Evolutionary conservation across 2,113 vertebrate species (phyloP), one percentile per base, ranked within the genome.

Genomic region (Syngnathus scovelli): DNA sequence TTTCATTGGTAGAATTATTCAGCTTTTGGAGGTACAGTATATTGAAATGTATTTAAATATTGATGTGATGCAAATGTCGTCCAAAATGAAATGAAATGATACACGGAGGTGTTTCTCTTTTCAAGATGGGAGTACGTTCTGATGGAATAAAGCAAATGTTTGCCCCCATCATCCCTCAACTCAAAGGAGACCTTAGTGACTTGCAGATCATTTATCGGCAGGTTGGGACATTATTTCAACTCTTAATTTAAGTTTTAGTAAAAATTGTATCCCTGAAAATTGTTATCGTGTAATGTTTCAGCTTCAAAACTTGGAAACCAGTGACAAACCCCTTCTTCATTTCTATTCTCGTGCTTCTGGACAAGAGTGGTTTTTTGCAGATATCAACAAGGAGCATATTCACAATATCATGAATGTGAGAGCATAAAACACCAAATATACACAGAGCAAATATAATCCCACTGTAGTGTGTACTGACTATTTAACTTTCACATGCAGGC

Each of bases 1-100:
- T 69, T 85, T 88, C 60, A 86, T 92, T 44, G 93, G 93, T 1
- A 89, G 86, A 27, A 85, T 90, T 66, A 66, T 91, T 39, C 90
- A 93, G 74, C 70, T 93, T 1, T 2, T 90, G 59, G 94, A 95
- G 92, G 94, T 96, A 92, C 19, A 21, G 16, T 18, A 5, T 48
- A 6, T 13, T 16, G 2, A 4, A 18, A 55, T 55, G 21, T 1
- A 21, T 4, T n/a, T 0, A 61, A 8, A 49, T 8, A 15, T 55
- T 23, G 0, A 38, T 6, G 27, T 71, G 1, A 37, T 48, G 7
- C n/a, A 27, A 15, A 48, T 33, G 27, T 52, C 1, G 36, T 41
- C 37, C 6, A n/a, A 4, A 5, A 27, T 59, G 12, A 39, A 58
- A 41, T 11, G 2, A 11, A 19, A 23, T 33, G 27, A 33, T 33